Evolutionary conservation across 2,888 invertebrate genomes (phyloP).

Genomic region (Parochlus steinenii): DNA sequence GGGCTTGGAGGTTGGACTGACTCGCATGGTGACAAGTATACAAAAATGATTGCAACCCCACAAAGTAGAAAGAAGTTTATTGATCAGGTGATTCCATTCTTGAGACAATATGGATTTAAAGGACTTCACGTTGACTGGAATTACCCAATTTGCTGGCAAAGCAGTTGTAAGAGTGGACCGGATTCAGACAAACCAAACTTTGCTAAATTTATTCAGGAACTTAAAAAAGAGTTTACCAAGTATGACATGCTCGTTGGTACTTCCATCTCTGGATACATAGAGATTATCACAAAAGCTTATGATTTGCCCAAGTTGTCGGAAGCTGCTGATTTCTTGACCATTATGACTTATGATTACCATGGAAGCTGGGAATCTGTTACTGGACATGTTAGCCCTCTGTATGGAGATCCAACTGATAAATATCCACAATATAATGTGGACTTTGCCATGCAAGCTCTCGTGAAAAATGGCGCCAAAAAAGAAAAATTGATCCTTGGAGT

Average conservation of each 20-base stretch:
- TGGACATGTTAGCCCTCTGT: slow-evolving; percentile 63
- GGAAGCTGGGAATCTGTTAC: slow-evolving; percentile 73
- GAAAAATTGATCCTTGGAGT: slow-evolving; percentile 63
- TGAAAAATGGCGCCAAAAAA: slow-evolving; percentile 54
- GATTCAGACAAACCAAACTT: slow-evolving; percentile 62
- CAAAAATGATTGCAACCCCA: slow-evolving; percentile 52
- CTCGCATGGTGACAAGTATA: slow-evolving; percentile 75
- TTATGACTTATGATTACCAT: slow-evolving; percentile 81
- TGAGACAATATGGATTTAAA: slow-evolving; percentile 59
- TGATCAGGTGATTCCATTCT: slow-evolving; percentile 48
- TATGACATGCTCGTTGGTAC: slow-evolving; percentile 40
- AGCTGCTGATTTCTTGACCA: slow-evolving; percentile 60
- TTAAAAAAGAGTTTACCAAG: slow-evolving; percentile 15
- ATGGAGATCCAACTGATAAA: slow-evolving; percentile 43
- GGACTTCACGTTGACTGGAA: slow-evolving; percentile 91
- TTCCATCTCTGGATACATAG: slow-evolving; percentile 77
- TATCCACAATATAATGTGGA: slow-evolving; percentile 66
- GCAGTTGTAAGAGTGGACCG: slow-evolving; percentile 69
- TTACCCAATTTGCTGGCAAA: slow-evolving; percentile 88
- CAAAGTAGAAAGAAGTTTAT: slow-evolving; percentile 52
- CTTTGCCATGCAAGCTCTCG: slow-evolving; percentile 60
- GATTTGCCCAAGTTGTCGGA: slow-evolving; percentile 54
- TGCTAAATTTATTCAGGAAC: slow-evolving; percentile 53
- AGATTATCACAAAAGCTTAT: slow-evolving; percentile 75
- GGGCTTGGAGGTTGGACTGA: slow-evolving; percentile 95